Percentiles rank a stretch among this genome's conserved stretches.
These are phyloP conservation scores for Encarsia formosa DNA, from an alignment of 2,888 invertebrate genomes.

Conservation along the genomic window DNA sequence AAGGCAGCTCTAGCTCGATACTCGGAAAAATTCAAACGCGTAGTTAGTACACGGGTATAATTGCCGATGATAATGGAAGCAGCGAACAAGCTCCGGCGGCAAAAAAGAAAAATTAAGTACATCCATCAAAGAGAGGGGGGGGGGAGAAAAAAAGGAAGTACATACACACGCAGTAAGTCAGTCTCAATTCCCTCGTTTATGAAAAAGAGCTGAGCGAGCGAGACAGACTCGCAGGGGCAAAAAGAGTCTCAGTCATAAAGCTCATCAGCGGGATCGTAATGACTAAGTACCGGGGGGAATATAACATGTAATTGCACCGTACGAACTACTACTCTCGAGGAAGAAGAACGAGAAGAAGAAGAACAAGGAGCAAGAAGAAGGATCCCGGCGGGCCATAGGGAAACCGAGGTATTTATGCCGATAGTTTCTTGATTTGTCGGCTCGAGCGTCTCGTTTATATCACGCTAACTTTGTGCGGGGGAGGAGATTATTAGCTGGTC, in stretches of 20 bases:
- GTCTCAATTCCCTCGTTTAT: conserved; percentile 15
- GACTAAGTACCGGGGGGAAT: conserved; percentile 28
- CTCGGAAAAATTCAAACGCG: no score
- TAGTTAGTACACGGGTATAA: no score
- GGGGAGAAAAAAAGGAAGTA: background rate
- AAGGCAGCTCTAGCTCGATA: no score
- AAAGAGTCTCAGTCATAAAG: conserved; percentile 17
- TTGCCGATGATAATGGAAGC: no score
- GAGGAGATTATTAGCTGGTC: background rate
- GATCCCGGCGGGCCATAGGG: conserved; percentile 39
- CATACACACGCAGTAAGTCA: background rate
- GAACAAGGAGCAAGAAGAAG: conserved; percentile 18
- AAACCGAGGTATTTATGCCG: conserved; percentile 52
- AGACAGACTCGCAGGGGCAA: no score
- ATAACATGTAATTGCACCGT: conserved; percentile 9
- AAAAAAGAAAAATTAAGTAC: no score
- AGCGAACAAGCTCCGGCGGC: no score
- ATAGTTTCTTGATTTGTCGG: conserved; percentile 53
- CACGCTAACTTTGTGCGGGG: conserved; percentile 22
- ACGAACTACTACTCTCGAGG: background rate
- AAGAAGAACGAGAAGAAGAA: conserved; percentile 18
- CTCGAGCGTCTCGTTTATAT: conserved; percentile 50
- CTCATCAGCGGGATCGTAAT: conserved; percentile 27
- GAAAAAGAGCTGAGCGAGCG: background rate
- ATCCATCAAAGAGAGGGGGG: background rate